Percentiles rank a stretch among this genome's conserved stretches.
These are phyloP conservation scores for Brachypodius melanocephalos DNA, from an alignment of 2,113 vertebrate species.

Conservation along the genomic window DNA sequence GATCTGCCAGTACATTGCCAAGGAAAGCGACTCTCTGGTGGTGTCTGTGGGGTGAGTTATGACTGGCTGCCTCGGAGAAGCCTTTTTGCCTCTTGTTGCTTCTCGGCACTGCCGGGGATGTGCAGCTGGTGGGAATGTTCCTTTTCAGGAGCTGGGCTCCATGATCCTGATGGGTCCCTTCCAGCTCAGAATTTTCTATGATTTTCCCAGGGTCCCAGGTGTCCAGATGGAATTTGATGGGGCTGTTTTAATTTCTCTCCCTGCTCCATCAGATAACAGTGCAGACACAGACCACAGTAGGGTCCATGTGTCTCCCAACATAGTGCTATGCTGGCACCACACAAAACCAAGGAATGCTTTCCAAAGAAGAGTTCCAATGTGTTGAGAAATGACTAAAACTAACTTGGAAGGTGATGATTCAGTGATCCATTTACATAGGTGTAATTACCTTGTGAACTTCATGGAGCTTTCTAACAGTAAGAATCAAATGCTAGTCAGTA, in stretches of 20 bases:
- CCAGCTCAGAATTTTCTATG: not conserved
- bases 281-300: not conserved
- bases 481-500: not conserved
- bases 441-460: not conserved
- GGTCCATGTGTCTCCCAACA: not conserved
- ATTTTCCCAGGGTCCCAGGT: not conserved
- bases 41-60: constrained; percentile 76
- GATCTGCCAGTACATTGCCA: constrained; percentile 72
- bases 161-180: not conserved
- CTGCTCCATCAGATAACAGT: not conserved
- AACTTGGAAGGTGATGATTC: not conserved
- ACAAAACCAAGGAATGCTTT: not conserved
- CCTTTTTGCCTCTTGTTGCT: not conserved
- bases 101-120: not conserved
- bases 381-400: not conserved
- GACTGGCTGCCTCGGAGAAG: accelerated
- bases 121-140: accelerated
- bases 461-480: not conserved
- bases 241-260: not conserved
- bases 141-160: not conserved
- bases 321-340: not conserved
- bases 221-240: not conserved
- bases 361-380: not conserved
- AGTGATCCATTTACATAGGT: not conserved
- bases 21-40: constrained; percentile 65